A percentile compares a stretch with the other conserved stretches of the same genome.
These are phyloP conservation scores for Brachionus rotundiformis DNA, from an alignment of 1,140 invertebrate species.

Conservation along the genomic window DNA sequence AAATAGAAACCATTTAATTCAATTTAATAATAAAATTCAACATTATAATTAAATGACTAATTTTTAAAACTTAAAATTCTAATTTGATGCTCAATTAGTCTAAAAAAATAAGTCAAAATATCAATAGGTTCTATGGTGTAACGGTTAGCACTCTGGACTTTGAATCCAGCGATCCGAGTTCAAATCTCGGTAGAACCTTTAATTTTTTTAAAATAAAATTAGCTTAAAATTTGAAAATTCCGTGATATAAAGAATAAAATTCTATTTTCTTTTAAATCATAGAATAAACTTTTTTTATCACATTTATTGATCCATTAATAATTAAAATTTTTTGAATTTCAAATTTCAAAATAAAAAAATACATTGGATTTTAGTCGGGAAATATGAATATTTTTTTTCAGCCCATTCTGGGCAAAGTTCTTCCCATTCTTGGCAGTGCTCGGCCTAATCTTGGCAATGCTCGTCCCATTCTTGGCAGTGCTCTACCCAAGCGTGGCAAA, in stretches of 20 bases:
- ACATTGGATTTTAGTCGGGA: background rate
- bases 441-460: slow-evolving; percentile 45
- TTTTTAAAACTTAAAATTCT: background rate
- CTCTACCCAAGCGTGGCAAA: slow-evolving; percentile 46
- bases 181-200: slow-evolving; percentile 42
- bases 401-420: slow-evolving; percentile 7
- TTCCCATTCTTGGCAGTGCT: slow-evolving; percentile 37
- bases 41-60: too few relatives aligned
- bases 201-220: background rate
- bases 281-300: background rate
- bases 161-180: slow-evolving; percentile 15
- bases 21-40: too few relatives aligned
- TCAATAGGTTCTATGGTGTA: slow-evolving; percentile 30
- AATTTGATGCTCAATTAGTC: background rate
- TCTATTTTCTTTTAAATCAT: background rate
- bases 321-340: background rate
- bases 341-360: background rate
- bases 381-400: slow-evolving; percentile 6
- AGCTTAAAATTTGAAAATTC: background rate
- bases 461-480: slow-evolving; percentile 45
- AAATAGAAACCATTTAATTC: too few relatives aligned
- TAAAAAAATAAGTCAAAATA: background rate
- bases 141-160: slow-evolving; percentile 41
- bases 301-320: slow-evolving; percentile 19
- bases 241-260: background rate